Percentiles rank a stretch among this genome's conserved stretches.
phyloP scores from a whole-genome alignment of 2,888 invertebrate species.

The Drosophila formosana region DNA sequence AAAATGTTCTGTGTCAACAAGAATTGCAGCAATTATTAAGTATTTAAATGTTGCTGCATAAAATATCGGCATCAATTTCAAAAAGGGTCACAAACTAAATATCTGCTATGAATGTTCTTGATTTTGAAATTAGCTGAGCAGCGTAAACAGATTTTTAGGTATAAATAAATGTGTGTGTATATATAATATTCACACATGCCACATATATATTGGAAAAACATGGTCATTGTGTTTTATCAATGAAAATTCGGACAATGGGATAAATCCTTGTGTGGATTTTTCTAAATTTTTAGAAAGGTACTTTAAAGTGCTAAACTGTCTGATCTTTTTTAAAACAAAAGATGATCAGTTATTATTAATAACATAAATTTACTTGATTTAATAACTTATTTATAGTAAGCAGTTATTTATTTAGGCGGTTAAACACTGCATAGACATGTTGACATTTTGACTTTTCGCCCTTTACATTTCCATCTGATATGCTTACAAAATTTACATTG shows the following conservation, averaged over 20 bases:
- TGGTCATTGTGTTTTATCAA: conserved; percentile 62
- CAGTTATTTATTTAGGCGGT: not conserved
- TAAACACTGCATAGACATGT: not conserved
- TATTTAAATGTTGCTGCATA: not conserved
- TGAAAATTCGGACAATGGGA: conserved; percentile 38
- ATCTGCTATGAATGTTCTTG: conserved; percentile 17
- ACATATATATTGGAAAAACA: conserved; percentile 51
- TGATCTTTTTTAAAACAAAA: no score
- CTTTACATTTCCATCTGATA: conserved; percentile 26
- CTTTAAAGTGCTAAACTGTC: no score
- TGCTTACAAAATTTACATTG: not conserved
- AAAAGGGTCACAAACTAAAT: conserved; percentile 15
- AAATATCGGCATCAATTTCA: conserved; percentile 9
- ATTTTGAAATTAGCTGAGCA: conserved; percentile 33
- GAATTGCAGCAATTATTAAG: conserved; percentile 9
- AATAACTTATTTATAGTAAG: not conserved
- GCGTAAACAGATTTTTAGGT: conserved; percentile 46
- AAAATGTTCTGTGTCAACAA: conserved; percentile 52
- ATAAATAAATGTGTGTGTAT: conserved; percentile 16
- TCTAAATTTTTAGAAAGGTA: no score
- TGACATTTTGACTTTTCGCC: conserved; percentile 17
- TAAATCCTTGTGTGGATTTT: not conserved
- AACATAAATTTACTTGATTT: not conserved
- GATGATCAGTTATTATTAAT: no score
- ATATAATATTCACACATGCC: conserved; percentile 10